Evolutionary conservation across 2,888 invertebrate species (phyloP).

Genomic region (Cerastoderma edule): DNA sequence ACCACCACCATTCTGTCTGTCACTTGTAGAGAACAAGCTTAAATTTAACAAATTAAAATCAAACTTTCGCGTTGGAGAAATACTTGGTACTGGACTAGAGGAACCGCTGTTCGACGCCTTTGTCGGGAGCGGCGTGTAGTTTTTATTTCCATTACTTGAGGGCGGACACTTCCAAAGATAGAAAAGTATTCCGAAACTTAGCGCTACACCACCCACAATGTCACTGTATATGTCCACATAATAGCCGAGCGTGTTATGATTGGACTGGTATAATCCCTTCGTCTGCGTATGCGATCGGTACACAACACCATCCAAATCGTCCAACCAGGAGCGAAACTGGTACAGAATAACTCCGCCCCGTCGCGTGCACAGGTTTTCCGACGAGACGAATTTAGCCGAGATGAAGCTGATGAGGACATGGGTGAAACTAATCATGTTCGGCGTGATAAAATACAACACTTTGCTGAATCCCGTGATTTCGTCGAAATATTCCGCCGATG

Average conservation of each 20-base stretch:
- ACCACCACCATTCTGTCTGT: slow-evolving; percentile 30
- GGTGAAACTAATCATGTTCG: slow-evolving; percentile 92
- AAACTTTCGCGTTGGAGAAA: slow-evolving; percentile 49
- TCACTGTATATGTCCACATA: slow-evolving; percentile 94
- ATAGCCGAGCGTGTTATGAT: slow-evolving; percentile 91
- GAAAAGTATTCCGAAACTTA: slow-evolving; percentile 84
- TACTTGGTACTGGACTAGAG: slow-evolving; percentile 44
- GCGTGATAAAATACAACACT: slow-evolving; percentile 87
- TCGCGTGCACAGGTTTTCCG: slow-evolving; percentile 89
- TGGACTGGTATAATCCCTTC: slow-evolving; percentile 61
- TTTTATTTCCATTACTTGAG: slow-evolving; percentile 32
- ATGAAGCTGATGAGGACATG: slow-evolving; percentile 91
- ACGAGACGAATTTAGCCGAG: slow-evolving; percentile 90
- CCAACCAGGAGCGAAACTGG: slow-evolving; percentile 92
- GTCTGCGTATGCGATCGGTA: slow-evolving; percentile 87
- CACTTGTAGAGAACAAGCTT: slow-evolving; percentile 28
- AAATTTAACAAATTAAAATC: slow-evolving; percentile 51
- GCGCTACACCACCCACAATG: slow-evolving; percentile 86
- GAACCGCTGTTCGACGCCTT: slow-evolving; percentile 42
- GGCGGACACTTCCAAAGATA: slow-evolving; percentile 59
- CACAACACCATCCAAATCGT: slow-evolving; percentile 94
- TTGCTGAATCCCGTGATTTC: slow-evolving; percentile 87
- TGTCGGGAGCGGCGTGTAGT: slow-evolving; percentile 50
- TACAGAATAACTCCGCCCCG: slow-evolving; percentile 91
- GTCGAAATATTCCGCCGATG: slow-evolving; percentile 90